A percentile compares a stretch with the other conserved stretches of the same genome.
Evolutionary conservation across 1,140 invertebrate species (phyloP).

Genomic region (Drosophila jambulina): DNA sequence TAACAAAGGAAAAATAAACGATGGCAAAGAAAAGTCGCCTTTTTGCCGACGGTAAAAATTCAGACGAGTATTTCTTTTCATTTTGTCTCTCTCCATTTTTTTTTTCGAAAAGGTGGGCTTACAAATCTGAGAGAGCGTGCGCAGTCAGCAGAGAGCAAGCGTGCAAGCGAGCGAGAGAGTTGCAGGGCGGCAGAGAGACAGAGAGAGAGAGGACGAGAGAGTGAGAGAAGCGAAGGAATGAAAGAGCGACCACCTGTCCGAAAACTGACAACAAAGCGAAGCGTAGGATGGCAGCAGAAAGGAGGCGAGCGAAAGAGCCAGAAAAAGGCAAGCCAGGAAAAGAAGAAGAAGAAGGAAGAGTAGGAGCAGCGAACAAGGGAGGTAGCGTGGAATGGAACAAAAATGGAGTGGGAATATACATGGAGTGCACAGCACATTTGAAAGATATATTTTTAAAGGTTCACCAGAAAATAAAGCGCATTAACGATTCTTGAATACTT

Average conservation of each 20-base stretch:
- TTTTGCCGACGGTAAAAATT: constrained; percentile 45
- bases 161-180: constrained; percentile 1
- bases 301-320: constrained; percentile 23
- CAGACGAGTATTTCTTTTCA: constrained; percentile 4
- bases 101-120: constrained; percentile 32
- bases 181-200: neutral
- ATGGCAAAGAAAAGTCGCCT: constrained; percentile 14
- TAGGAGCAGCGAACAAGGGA: constrained; percentile 13
- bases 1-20: constrained; percentile 28
- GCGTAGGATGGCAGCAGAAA: constrained; percentile 44
- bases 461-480: neutral
- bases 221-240: constrained; percentile 16
- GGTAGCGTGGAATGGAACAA: constrained; percentile 4
- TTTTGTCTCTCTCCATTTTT: neutral
- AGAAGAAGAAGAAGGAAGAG: constrained; percentile 27
- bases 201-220: neutral
- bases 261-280: constrained; percentile 47
- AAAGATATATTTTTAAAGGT: constrained; percentile 11
- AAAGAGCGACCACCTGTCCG: constrained; percentile 69
- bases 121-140: constrained; percentile 46
- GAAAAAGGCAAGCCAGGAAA: constrained; percentile 13
- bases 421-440: constrained; percentile 8
- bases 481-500: neutral
- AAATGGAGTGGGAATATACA: constrained; percentile 1
- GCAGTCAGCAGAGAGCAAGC: constrained; percentile 25